Percentiles rank a stretch among this genome's conserved stretches.
Evolutionary conservation across 2,888 invertebrate genomes (phyloP).

Genomic region (Cancer borealis): DNA sequence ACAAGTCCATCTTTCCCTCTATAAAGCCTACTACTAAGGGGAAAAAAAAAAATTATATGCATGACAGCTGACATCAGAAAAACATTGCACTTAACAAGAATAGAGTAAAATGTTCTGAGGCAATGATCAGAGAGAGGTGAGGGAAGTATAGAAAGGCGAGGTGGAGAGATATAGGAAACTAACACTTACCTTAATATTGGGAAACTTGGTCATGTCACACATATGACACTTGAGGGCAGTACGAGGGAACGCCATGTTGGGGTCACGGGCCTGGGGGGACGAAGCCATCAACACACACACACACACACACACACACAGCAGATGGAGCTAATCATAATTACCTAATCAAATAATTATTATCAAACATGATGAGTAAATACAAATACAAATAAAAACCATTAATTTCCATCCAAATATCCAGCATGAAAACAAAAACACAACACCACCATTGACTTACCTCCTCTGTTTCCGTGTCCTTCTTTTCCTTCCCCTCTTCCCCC

Average conservation of each 20-base stretch:
- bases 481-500: background rate
- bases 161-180: background rate
- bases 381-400: background rate
- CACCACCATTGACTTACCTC: background rate
- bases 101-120: background rate
- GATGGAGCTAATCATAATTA: too few species aligned
- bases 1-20: too few species aligned
- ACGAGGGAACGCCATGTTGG: slow-evolving; percentile 43
- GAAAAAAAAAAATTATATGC: too few species aligned
- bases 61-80: too few species aligned
- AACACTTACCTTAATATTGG: slow-evolving; percentile 58
- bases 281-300: background rate
- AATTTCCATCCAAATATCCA: background rate
- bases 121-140: background rate
- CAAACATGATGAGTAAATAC: too few species aligned
- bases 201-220: slow-evolving; percentile 64
- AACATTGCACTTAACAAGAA: background rate
- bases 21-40: too few species aligned
- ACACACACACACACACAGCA: too few species aligned
- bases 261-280: slow-evolving; percentile 2
- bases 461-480: slow-evolving; percentile 21
- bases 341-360: too few species aligned
- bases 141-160: background rate
- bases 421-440: background rate
- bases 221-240: slow-evolving; percentile 60